Evolutionary conservation across 2,113 vertebrate species (phyloP).

Genomic region (Hippolais icterina): DNA sequence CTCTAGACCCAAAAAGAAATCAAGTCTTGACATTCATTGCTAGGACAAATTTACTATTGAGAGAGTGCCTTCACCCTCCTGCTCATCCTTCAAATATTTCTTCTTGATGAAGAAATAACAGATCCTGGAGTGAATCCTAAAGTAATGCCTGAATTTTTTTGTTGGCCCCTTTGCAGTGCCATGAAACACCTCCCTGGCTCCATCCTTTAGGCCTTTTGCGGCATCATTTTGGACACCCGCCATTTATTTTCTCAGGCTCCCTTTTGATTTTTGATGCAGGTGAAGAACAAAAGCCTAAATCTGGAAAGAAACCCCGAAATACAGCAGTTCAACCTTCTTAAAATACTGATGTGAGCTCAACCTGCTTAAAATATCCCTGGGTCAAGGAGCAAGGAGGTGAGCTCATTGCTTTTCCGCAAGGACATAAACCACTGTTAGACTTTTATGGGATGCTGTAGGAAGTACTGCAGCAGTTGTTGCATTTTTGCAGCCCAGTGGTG

Average conservation of each 20-base stretch:
- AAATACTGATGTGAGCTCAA: slow-evolving; percentile 44
- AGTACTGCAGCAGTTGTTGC: slow-evolving; percentile 1
- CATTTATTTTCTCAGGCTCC: neutral
- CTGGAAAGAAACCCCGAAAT: neutral
- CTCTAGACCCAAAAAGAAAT: neutral
- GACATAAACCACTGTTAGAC: slow-evolving; percentile 36
- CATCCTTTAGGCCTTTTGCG: neutral
- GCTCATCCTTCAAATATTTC: neutral
- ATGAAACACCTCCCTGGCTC: fast-evolving
- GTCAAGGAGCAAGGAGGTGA: slow-evolving; percentile 49
- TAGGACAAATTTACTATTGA: neutral
- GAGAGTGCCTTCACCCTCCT: neutral
- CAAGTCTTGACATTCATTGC: fast-evolving
- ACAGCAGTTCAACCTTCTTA: slow-evolving; percentile 21
- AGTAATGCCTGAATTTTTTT: neutral
- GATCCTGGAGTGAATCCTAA: neutral
- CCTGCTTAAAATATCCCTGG: slow-evolving; percentile 54
- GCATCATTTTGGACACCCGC: neutral
- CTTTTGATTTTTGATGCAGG: neutral
- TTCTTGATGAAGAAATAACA: neutral
- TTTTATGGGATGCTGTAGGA: slow-evolving; percentile 48
- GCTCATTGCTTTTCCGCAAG: slow-evolving; percentile 57
- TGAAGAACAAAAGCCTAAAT: slow-evolving; percentile 57
- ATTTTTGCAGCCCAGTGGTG: slow-evolving; percentile 15
- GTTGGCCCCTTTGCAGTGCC: neutral